phyloP scores from a whole-genome alignment of 2,113 vertebrate species.

The Zosterops japonicus region DNA sequence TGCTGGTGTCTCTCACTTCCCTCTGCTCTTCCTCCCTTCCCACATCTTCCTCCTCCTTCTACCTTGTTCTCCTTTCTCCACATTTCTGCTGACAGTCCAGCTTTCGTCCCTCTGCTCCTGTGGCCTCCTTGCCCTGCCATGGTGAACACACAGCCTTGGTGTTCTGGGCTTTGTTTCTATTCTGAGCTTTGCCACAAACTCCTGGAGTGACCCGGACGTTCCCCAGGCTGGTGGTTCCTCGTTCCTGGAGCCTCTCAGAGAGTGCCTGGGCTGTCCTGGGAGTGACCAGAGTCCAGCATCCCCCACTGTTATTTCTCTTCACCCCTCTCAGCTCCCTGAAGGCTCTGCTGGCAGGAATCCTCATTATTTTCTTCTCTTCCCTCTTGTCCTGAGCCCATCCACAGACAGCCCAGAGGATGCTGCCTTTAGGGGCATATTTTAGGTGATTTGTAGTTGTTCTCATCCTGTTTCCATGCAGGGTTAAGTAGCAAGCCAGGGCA shows the following conservation, averaged over 20 bases:
- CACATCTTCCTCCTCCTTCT: background rate
- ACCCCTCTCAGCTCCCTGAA: background rate
- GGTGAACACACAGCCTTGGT: background rate
- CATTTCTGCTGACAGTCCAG: conserved; percentile 34
- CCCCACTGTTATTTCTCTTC: background rate
- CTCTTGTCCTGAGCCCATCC: background rate
- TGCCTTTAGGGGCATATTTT: background rate
- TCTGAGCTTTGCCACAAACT: background rate
- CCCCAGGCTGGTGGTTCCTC: background rate
- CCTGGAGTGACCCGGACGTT: background rate
- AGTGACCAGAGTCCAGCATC: background rate
- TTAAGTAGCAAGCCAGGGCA: background rate
- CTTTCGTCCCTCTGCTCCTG: background rate
- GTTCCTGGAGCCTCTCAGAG: background rate
- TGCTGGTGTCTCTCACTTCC: background rate
- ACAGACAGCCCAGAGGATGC: background rate
- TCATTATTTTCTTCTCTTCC: background rate
- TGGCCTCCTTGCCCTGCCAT: background rate
- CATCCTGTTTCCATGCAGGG: background rate
- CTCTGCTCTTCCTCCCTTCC: background rate
- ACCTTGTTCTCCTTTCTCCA: background rate
- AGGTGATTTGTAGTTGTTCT: background rate
- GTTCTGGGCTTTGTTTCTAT: background rate
- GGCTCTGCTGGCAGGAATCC: background rate
- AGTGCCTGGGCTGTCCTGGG: background rate